phyloP scores from a whole-genome alignment of 2,888 invertebrate species.

The Phytoseiulus persimilis region DNA sequence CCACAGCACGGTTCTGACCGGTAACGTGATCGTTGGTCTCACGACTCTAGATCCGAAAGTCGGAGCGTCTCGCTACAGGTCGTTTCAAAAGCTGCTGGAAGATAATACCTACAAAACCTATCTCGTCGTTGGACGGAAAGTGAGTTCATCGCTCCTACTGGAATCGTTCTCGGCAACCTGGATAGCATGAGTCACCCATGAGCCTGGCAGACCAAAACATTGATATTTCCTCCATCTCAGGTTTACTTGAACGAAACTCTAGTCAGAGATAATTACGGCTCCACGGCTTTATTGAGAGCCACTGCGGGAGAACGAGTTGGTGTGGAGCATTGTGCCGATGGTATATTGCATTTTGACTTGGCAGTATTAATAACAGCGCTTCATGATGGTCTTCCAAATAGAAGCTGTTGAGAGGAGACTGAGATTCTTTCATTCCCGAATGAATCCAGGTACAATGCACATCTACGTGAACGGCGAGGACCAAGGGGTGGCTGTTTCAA shows the following conservation, averaged over 20 bases:
- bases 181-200: no score
- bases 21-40: conserved; percentile 69
- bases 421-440: background rate
- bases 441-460: conserved; percentile 54
- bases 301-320: conserved; percentile 63
- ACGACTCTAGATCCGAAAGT: conserved; percentile 52
- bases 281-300: conserved; percentile 63
- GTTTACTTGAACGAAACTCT: conserved; percentile 61
- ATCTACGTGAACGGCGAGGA: conserved; percentile 74
- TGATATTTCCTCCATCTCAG: conserved; percentile 51
- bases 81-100: conserved; percentile 13
- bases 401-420: no score
- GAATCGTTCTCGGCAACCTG: conserved; percentile 20
- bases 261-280: conserved; percentile 64
- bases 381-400: no score
- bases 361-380: no score
- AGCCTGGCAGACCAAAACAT: no score
- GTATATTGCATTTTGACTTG: conserved; percentile 48
- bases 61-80: conserved; percentile 20
- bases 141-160: background rate
- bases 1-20: conserved; percentile 60
- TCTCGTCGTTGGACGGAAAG: conserved; percentile 31
- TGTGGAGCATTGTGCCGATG: conserved; percentile 61
- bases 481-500: conserved; percentile 63
- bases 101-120: background rate